Evolutionary conservation across 2,113 vertebrate genomes (phyloP), one percentile per base, ranked within the genome.

Genomic region (Phyllopteryx taeniolatus): DNA sequence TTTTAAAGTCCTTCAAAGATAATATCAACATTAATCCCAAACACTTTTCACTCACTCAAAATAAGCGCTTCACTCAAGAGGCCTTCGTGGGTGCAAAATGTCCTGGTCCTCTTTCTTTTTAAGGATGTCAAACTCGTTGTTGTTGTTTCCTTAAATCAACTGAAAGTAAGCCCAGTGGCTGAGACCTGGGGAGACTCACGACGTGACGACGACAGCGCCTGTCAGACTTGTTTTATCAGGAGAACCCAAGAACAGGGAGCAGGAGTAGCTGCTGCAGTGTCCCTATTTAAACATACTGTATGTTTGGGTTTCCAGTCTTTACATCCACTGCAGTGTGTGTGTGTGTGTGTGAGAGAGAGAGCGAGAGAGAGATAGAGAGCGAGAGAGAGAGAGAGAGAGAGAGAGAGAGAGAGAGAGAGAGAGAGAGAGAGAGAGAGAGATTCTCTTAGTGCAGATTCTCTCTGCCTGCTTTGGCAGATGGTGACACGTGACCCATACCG

Each of bases 261-360:
- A 8, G 67, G 67, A 68, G 73, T 6, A 77, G 27, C 56, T 39
- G 75, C 72, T 72, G 1, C 17, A 14, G 47, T 64, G 75, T 83
- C 81, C 78, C 77, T 84, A 78, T 79, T 83, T 75, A 83, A 83
- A 84, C 79, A 80, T 44, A 68, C 44, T 68, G 76, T 70, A 71
- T 68, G 69, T 78, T 77, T 68, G 60, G 12, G 42, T 59, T 79
- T 81, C 47, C 68, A 74, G 54, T 39, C 12, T 44, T 54, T 73
- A 68, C 79, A 43, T 66, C 73, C 59, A 73, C 70, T 15, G n/a
- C 66, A 1, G 65, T 76, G 74, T 65, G 31, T 49, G 53, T 76
- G 17, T 19, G 17, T 51, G 35, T 5, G 35, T 39, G n/a, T n/a
- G n/a, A n/a, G n/a, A n/a, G n/a, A n/a, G n/a, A n/a, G n/a, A n/a